Conservation (phyloP, 2,797 vertebrate genomes). For the Champsocephalus esox region DNA sequence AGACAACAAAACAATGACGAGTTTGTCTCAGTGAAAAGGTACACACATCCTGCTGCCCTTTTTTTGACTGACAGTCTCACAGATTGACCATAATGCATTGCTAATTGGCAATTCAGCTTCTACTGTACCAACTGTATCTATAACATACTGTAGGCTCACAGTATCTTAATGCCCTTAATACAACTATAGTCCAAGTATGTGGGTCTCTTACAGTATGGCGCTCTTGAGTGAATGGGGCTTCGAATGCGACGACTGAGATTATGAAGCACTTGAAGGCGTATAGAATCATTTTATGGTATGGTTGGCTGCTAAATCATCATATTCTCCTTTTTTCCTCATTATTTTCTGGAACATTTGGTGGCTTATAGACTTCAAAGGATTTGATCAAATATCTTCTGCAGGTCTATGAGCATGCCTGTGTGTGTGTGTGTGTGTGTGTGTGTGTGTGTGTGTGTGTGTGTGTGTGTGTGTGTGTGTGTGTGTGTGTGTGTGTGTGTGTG, state of each 20-base stretch:
- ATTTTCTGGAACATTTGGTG: slow-evolving; percentile 32
- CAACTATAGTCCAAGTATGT: slow-evolving; percentile 13
- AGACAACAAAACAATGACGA: slow-evolving; percentile 64
- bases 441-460: neutral
- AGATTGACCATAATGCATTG: slow-evolving; percentile 39
- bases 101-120: slow-evolving; percentile 36
- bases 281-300: slow-evolving; percentile 13
- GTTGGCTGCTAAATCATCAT: slow-evolving; percentile 27
- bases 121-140: neutral
- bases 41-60: slow-evolving; percentile 16
- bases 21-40: slow-evolving; percentile 62
- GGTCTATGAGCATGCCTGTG: slow-evolving; percentile 1
- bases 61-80: slow-evolving; percentile 51
- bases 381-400: slow-evolving; percentile 10
- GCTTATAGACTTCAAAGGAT: slow-evolving; percentile 38
- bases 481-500: neutral
- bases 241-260: slow-evolving; percentile 19
- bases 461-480: neutral
- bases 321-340: slow-evolving; percentile 17
- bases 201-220: slow-evolving; percentile 13
- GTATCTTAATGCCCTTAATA: slow-evolving; percentile 15
- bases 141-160: slow-evolving; percentile 1
- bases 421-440: neutral
- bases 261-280: slow-evolving; percentile 23
- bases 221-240: slow-evolving; percentile 21